phyloP scores from a whole-genome alignment of 2,113 vertebrate species.

The Chaenocephalus aceratus region DNA sequence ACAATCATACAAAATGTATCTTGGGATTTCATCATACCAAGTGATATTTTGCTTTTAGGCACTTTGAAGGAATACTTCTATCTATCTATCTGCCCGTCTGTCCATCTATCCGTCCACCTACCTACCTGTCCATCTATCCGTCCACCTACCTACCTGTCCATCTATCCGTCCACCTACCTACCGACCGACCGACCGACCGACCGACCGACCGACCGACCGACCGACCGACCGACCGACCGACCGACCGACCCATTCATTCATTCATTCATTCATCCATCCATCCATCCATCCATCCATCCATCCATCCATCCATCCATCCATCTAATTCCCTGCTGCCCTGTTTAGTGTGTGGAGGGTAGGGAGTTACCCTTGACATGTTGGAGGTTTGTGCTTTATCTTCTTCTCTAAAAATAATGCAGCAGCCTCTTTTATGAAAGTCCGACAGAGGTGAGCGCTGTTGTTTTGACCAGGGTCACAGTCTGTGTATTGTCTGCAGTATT shows the following conservation, averaged over 20 bases:
- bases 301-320: too few species aligned
- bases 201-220: too few species aligned
- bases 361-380: conserved; percentile 42
- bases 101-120: not conserved
- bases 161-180: too few species aligned
- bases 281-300: too few species aligned
- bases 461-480: not conserved
- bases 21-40: not conserved
- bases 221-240: too few species aligned
- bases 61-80: not conserved
- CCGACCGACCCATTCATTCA: too few species aligned
- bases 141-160: too few species aligned
- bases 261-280: too few species aligned
- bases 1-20: conserved; percentile 2
- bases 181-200: rapidly evolving
- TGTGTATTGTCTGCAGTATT: not conserved
- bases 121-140: too few species aligned
- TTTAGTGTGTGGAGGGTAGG: conserved; percentile 11
- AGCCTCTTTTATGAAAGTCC: not conserved
- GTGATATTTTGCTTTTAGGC: not conserved
- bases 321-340: not conserved
- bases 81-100: not conserved
- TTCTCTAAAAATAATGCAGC: conserved; percentile 16
- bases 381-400: conserved; percentile 35
- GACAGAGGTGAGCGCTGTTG: conserved; percentile 20